Percentiles rank a stretch among this genome's conserved stretches.
These are phyloP conservation scores for Pristionchus japonicus DNA, from an alignment of 2,888 invertebrate genomes.

Conservation along the genomic window DNA sequence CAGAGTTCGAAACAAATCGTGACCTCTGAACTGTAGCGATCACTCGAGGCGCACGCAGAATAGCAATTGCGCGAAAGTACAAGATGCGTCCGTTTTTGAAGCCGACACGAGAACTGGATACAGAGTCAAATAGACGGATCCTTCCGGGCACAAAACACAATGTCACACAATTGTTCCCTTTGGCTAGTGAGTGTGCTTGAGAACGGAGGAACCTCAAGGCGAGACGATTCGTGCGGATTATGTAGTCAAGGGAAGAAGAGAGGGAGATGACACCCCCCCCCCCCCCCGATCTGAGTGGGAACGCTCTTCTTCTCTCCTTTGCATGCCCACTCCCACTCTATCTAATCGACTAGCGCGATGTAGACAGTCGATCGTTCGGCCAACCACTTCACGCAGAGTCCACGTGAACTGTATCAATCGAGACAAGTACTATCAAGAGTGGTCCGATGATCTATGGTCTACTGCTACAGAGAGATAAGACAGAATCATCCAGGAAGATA, in stretches of 20 bases:
- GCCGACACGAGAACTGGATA: neutral
- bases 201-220: neutral
- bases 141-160: slow-evolving; percentile 25
- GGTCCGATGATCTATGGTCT: neutral
- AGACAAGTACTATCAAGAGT: neutral
- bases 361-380: neutral
- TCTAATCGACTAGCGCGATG: neutral
- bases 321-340: neutral
- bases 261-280: neutral
- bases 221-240: neutral
- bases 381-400: neutral
- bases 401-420: slow-evolving; percentile 22
- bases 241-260: neutral
- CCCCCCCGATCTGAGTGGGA: neutral
- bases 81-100: neutral
- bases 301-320: neutral
- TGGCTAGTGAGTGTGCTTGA: neutral
- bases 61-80: neutral
- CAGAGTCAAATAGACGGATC: neutral
- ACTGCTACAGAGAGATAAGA: neutral
- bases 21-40: neutral
- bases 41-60: neutral
- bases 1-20: neutral
- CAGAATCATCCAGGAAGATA: neutral
- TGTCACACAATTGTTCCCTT: neutral